Percentiles rank a stretch among this genome's conserved stretches.
These are phyloP conservation scores for Girardinichthys multiradiatus DNA, from an alignment of 2,113 vertebrate genomes.

Conservation along the genomic window DNA sequence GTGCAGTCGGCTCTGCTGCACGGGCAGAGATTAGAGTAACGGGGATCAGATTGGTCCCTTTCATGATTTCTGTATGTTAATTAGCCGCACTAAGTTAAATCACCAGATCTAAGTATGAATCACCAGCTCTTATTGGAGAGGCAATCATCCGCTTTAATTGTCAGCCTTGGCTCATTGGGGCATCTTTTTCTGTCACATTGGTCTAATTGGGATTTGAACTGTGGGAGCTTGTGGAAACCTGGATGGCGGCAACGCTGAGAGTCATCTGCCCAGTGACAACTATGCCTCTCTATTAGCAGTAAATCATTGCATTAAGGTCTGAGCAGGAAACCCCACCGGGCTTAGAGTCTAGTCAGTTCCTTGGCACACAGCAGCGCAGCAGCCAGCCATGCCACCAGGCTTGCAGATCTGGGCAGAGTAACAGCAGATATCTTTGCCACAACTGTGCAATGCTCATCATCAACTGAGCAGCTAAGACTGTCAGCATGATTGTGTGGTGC, in stretches of 20 bases:
- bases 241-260: conserved; percentile 17
- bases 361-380: conserved; percentile 46
- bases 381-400: conserved; percentile 62
- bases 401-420: conserved; percentile 47
- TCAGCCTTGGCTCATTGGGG: conserved; percentile 40
- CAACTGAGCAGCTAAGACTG: conserved; percentile 33
- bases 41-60: conserved; percentile 56
- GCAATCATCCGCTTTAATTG: conserved; percentile 56
- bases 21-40: conserved; percentile 26
- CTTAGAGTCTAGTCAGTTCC: conserved; percentile 53
- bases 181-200: conserved; percentile 48
- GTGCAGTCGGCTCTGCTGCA: conserved; percentile 12
- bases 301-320: conserved; percentile 65
- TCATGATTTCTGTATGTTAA: conserved; percentile 62
- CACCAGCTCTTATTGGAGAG: conserved; percentile 40
- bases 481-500: conserved; percentile 19
- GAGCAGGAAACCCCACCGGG: conserved; percentile 54
- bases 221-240: conserved; percentile 36
- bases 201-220: conserved; percentile 46
- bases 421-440: conserved; percentile 51
- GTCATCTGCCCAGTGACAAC: conserved; percentile 54
- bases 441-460: conserved; percentile 45
- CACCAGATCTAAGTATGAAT: conserved; percentile 39
- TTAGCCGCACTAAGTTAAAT: conserved; percentile 57
- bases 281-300: conserved; percentile 64